Conservation (phyloP, 1,140 invertebrate genomes). For the Drosophila miranda region DNA sequence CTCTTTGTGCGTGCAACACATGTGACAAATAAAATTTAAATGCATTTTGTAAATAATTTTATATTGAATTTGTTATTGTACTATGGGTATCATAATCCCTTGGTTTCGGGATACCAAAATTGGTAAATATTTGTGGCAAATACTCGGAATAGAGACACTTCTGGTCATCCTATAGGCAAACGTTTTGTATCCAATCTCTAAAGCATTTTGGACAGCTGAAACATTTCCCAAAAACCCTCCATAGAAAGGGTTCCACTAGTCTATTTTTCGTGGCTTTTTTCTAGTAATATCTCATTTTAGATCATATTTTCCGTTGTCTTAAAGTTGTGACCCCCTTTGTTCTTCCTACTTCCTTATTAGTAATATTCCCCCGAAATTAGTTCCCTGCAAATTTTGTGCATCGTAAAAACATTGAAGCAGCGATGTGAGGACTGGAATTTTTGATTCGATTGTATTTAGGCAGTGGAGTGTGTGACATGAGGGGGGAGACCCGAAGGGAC, state of each 20-base stretch:
- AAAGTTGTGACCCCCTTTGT: not conserved
- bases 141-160: too few relatives aligned
- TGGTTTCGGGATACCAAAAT: too few relatives aligned
- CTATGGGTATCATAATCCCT: slow-evolving; percentile 5
- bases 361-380: slow-evolving; percentile 61
- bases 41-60: slow-evolving; percentile 60
- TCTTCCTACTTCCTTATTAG: slow-evolving; percentile 38
- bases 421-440: slow-evolving; percentile 47
- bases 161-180: too few relatives aligned
- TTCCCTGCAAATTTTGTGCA: slow-evolving; percentile 38
- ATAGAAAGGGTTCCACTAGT: too few relatives aligned
- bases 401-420: slow-evolving; percentile 50
- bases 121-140: not conserved
- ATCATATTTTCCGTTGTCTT: too few relatives aligned
- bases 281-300: not conserved
- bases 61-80: slow-evolving; percentile 40
- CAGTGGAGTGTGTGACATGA: slow-evolving; percentile 20
- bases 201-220: too few relatives aligned
- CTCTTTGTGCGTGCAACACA: slow-evolving; percentile 52
- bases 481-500: slow-evolving; percentile 2
- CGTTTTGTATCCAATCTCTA: too few relatives aligned
- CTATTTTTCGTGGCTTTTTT: too few relatives aligned
- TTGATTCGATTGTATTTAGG: slow-evolving; percentile 59
- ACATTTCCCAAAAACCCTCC: too few relatives aligned
- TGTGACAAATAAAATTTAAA: slow-evolving; percentile 76